Percentiles rank a stretch among this genome's conserved stretches.
Conservation (phyloP, 2,888 invertebrate genomes). For the Trissolcus brochymenae region DNA sequence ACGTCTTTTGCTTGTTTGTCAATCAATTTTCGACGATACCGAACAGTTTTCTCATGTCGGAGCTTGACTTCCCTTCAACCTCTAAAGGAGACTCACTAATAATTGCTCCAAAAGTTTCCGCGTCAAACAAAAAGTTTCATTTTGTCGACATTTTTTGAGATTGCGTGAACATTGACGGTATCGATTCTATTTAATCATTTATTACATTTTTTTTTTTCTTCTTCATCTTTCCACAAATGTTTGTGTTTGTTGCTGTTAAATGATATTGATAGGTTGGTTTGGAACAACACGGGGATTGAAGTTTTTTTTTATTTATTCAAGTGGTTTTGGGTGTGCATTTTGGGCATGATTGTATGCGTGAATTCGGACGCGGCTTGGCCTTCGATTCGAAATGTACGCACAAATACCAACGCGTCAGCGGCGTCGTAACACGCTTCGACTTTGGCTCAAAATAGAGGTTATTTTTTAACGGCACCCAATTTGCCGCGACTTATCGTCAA, state of each 20-base stretch:
- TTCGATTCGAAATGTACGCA: conserved; percentile 31
- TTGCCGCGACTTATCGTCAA: not conserved
- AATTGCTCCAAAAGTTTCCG: no score
- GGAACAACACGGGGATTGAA: not conserved
- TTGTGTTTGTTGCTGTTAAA: not conserved
- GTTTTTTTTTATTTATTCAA: not conserved
- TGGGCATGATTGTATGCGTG: conserved; percentile 3
- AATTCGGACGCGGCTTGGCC: conserved; percentile 12
- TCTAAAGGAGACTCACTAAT: no score
- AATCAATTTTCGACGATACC: conserved; percentile 4
- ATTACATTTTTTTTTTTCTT: not conserved
- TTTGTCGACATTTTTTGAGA: not conserved
- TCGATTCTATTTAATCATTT: not conserved
- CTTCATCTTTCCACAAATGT: no score
- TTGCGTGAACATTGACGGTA: not conserved
- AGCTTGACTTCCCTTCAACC: no score
- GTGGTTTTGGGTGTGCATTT: not conserved
- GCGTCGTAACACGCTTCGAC: not conserved
- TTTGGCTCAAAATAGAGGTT: conserved; percentile 4
- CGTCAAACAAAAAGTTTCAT: not conserved
- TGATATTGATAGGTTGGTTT: not conserved
- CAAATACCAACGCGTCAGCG: conserved; percentile 10
- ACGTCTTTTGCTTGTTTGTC: conserved; percentile 11
- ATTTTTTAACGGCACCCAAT: conserved; percentile 1
- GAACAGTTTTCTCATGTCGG: not conserved